A percentile compares a stretch with the other conserved stretches of the same genome.
Evolutionary conservation across 2,113 vertebrate genomes (phyloP).

Genomic region (Nothoprocta pentlandii): DNA sequence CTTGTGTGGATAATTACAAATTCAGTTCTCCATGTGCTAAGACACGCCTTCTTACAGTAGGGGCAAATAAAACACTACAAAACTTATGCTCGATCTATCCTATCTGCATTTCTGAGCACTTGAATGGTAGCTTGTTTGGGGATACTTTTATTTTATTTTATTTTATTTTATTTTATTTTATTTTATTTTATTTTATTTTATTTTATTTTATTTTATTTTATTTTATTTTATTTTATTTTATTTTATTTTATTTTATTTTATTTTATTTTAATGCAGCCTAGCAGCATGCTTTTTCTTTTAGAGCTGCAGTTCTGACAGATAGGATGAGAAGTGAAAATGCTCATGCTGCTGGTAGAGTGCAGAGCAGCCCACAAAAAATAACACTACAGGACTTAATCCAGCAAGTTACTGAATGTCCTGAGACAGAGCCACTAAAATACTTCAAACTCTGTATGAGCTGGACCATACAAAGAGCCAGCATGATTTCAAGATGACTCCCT

Average conservation of each 20-base stretch:
- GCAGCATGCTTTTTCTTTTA: not conserved
- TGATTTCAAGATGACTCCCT: not conserved
- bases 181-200: too few species aligned
- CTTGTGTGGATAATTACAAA: not conserved
- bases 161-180: too few species aligned
- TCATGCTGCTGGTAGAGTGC: not conserved
- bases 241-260: too few species aligned
- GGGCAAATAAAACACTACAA: not conserved
- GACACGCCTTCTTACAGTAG: not conserved
- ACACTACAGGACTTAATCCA: not conserved
- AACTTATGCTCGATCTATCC: rapidly evolving
- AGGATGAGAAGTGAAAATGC: not conserved
- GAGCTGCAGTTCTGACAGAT: not conserved
- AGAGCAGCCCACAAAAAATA: not conserved
- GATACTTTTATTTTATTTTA: too few species aligned
- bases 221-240: too few species aligned
- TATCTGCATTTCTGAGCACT: not conserved
- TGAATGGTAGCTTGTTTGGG: not conserved
- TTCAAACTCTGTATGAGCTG: not conserved
- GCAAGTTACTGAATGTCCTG: not conserved
- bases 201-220: too few species aligned
- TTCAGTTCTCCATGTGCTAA: not conserved
- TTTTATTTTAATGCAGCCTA: not conserved
- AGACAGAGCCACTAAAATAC: not conserved
- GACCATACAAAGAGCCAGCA: not conserved